Evolutionary conservation across 2,888 invertebrate species (phyloP), one percentile per base, ranked within the genome.

Genomic region (Phytoseiulus persimilis): DNA sequence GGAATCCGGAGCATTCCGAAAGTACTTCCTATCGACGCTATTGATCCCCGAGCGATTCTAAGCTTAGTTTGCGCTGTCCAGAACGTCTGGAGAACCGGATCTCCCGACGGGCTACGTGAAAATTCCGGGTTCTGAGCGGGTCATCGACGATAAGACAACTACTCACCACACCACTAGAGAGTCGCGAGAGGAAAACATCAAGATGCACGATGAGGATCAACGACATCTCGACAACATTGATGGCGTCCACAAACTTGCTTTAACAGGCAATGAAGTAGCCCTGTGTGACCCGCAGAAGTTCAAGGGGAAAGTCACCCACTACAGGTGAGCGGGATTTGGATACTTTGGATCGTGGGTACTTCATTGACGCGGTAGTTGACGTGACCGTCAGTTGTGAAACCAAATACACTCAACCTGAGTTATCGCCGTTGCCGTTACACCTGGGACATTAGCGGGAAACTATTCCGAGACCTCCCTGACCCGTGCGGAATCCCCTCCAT

Each of bases 141-240:
- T 91, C 65, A 90, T 91, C 83, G 90, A 90, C 84, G 91, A 91
- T 89, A 91, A 91, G 90, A 91, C 91, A 3, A 91, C 91, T 83
- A 91, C 91, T 83, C 90, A 90, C 33, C 91, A 91, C 89, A 90
- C 90, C 1, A 91, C 90, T 33, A 90, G 91, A 31, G 91, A 91
- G 83, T 90, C 90, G 0, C 90, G 90, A 32, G 91, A 91, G 83
- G 91, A 91, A 84, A 91, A 91, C 89, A 83, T 90, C n/a, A 91
- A 91, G 83, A 90, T 91, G 90, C 91, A 91, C 83, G 91, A 91
- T 83, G 91, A 91, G 83, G 90, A 91, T 65, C 89, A 91, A 32
- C 83, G 90, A 84, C 91, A 91, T 39, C 89, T 91, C 1, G 90
- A 91, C 3, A 91, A 91, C 31, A 89, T 90, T 90, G 83, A 89